Evolutionary conservation across 2,797 vertebrate species (phyloP), one percentile per base, ranked within the genome.

Genomic region (Numenius phaeopus): DNA sequence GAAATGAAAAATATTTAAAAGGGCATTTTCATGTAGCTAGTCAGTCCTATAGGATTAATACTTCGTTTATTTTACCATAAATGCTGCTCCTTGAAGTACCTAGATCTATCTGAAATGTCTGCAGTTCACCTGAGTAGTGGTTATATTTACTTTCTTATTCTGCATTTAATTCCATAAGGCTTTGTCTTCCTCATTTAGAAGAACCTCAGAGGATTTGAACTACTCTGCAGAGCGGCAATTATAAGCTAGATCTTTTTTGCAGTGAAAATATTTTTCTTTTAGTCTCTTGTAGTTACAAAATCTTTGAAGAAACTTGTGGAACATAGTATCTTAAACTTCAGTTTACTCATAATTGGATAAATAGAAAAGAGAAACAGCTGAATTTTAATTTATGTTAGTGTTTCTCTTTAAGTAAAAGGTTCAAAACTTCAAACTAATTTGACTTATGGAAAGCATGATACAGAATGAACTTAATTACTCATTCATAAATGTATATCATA

Each of bases 321-420:
- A 67, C 22, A 16, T 37, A 26, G 32, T 54, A 17, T 58, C 62
- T 72, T 76, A 30, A 67, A 50, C 14, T 42, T 62, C 49, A 58
- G 21, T 12, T 27, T 1, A 1, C 29, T 46, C 15, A 5, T 37
- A 42, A 18, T 0, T 2, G 2, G 20, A 32, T 19, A 78, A 89
- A n/a, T 12, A 39, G 11, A 70, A 64, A 84, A 50, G 21, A 67
- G n/a, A 47, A 72, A 32, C 16, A 7, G 23, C 0, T 73, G 27
- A 73, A 30, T 32, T 29, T 79, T 55, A 30, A 39, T 57, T 69
- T 57, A 26, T 76, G 16, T 30, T 80, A 13, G 2, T 32, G 17
- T 47, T 86, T 11, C 8, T 59, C 58, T 71, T 70, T 19, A 11
- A 10, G 19, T 13, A 13, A 42, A 23, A 55, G 21, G 24, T 49